Conservation (phyloP, 1,140 invertebrate genomes). For the Drosophila setifemur region DNA sequence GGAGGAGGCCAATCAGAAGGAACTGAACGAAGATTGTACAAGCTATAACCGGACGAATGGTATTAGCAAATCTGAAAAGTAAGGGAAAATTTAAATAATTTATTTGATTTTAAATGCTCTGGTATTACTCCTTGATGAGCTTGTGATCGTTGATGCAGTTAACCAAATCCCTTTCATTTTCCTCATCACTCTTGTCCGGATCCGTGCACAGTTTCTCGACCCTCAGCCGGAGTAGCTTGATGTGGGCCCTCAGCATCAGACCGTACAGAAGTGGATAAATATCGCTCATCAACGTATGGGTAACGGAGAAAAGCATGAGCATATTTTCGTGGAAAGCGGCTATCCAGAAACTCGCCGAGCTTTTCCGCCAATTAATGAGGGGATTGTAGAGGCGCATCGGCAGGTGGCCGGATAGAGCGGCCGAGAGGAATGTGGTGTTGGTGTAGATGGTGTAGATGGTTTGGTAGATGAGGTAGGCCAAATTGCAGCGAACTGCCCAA, state of each 20-base stretch:
- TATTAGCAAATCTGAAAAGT: constrained; percentile 10
- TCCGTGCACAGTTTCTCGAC: constrained; percentile 29
- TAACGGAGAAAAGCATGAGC: neutral
- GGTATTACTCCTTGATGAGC: constrained; percentile 33
- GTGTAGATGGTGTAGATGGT: neutral
- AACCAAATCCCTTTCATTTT: constrained; percentile 22
- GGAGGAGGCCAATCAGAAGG: constrained; percentile 28
- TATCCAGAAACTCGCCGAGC: neutral
- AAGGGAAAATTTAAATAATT: neutral
- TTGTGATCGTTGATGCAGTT: constrained; percentile 48
- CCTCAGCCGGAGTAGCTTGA: constrained; percentile 21
- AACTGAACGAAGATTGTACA: constrained; percentile 40
- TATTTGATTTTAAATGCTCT: neutral
- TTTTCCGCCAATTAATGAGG: neutral
- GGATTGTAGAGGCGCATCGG: neutral
- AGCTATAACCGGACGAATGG: constrained; percentile 23
- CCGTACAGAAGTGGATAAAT: constrained; percentile 26
- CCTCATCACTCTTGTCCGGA: constrained; percentile 6
- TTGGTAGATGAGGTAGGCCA: neutral
- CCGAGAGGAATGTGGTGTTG: neutral
- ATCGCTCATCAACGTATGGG: neutral
- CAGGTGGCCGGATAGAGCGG: neutral
- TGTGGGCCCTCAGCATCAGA: constrained; percentile 15
- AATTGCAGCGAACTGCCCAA: neutral
- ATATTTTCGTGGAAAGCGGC: neutral